Base-by-base conservation (phyloP, 2,797 vertebrate species). In the Rhinatrema bivittatum region DNA sequence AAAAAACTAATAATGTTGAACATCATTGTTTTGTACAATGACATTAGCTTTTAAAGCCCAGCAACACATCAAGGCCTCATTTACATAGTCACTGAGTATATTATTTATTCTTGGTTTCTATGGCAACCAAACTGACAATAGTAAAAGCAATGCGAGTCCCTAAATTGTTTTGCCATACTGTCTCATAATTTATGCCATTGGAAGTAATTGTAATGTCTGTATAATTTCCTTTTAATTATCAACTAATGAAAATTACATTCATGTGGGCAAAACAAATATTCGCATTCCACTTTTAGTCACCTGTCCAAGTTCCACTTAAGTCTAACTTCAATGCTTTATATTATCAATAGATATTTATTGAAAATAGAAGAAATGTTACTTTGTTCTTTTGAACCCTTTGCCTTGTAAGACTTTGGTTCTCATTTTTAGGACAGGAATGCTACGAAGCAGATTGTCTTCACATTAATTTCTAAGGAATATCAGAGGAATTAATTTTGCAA, bases 1-100 rank as follows among this genome's bases (percentile, higher is more conserved):
- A 81, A 81, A 78, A 81, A 82, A 80, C 78, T 80, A 84, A 84
- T 84, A 82, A 82, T 72, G 76, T 79, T 76, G 73, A 79, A 79
- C 75, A 78, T 81, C 71, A 74, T 79, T 82, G 78, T 74, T 78
- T 73, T 68, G 70, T 68, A 74, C 71, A 70, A 69, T 50, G 62
- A 67, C 75, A 73, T 79, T 76, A 76, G 68, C 72, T 69, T 68
- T 76, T 75, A 76, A 63, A 69, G 66, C 68, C 47, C 62, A 69
- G 75, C 65, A 73, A 74, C 76, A 66, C 76, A 78, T 80, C 75
- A 72, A 71, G 71, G 54, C 60, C 69, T 72, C 68, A 77, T 76
- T 79, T 74, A 69, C 69, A 69, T 67, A 74, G 68, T 45, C 58
- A 55, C 64, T 20, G 58, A 55, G 67, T 73, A 63, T 62, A 76